phyloP scores from a whole-genome alignment of 30 jellyfish, hydroid and myxozoan genomes.

The Rhopilema esculentum region DNA sequence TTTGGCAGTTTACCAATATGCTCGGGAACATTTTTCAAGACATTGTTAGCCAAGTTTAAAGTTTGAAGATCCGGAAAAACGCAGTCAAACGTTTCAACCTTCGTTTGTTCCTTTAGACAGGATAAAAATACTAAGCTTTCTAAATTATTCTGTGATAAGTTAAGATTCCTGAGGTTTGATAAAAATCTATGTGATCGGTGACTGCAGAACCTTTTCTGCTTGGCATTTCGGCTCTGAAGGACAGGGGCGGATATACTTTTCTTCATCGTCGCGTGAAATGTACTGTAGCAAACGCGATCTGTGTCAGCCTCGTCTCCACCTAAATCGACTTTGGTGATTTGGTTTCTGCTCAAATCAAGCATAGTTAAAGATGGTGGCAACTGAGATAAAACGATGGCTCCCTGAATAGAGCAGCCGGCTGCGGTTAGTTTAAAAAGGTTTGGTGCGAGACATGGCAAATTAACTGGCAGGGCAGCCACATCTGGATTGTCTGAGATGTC shows the following conservation, averaged over 20 bases:
- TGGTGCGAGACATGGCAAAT: slow-evolving; percentile 93
- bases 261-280: background rate
- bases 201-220: slow-evolving; percentile 53
- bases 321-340: slow-evolving; percentile 46
- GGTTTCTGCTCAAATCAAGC: slow-evolving; percentile 76
- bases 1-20: slow-evolving; percentile 78
- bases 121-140: slow-evolving; percentile 26
- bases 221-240: background rate
- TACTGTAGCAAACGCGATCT: slow-evolving; percentile 29
- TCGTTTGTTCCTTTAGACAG: slow-evolving; percentile 29
- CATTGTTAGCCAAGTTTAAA: slow-evolving; percentile 65
- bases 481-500: slow-evolving; percentile 73
- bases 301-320: slow-evolving; percentile 31
- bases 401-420: slow-evolving; percentile 50
- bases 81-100: slow-evolving; percentile 41
- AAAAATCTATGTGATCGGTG: slow-evolving; percentile 83
- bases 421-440: slow-evolving; percentile 63
- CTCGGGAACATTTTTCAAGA: slow-evolving; percentile 61
- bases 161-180: slow-evolving; percentile 53
- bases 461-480: slow-evolving; percentile 63
- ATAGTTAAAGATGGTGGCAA: slow-evolving; percentile 64
- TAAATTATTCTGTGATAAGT: slow-evolving; percentile 57
- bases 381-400: slow-evolving; percentile 11
- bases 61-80: slow-evolving; percentile 70
- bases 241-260: slow-evolving; percentile 35